A percentile compares a stretch with the other conserved stretches of the same genome.
Evolutionary conservation across 2,113 vertebrate species (phyloP).

Genomic region (Peromyscus leucopus): DNA sequence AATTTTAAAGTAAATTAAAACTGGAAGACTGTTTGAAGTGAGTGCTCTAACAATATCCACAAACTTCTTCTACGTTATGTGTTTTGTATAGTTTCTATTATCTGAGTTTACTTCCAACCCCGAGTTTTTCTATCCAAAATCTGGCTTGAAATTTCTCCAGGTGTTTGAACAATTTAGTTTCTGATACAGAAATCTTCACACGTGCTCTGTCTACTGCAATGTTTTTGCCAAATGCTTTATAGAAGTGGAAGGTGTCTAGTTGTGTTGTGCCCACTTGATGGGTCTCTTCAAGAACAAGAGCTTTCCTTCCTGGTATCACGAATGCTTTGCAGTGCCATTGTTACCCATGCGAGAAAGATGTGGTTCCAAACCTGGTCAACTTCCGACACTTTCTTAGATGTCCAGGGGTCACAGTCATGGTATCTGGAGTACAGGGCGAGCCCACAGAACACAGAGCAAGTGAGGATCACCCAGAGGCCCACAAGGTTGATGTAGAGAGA

Average conservation of each 20-base stretch:
- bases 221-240: neutral
- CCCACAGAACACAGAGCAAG: constrained; percentile 90
- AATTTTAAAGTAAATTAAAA: neutral
- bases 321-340: neutral
- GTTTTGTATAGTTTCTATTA: neutral
- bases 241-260: neutral
- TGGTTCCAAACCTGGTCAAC: constrained; percentile 91
- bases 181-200: neutral
- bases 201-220: neutral
- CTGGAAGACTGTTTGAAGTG: neutral
- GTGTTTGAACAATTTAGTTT: constrained; percentile 46
- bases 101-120: neutral
- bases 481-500: constrained; percentile 95
- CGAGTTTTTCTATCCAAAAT: neutral
- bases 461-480: constrained; percentile 92
- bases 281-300: neutral
- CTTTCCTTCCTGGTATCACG: neutral
- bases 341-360: neutral
- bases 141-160: neutral
- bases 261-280: neutral
- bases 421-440: constrained; percentile 95
- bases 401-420: constrained; percentile 95
- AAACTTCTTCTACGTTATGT: neutral
- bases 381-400: constrained; percentile 88
- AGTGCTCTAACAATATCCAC: neutral